These are phyloP conservation scores for Danio rerio DNA, from an alignment of 2,113 vertebrate genomes.

Conservation along the genomic window DNA sequence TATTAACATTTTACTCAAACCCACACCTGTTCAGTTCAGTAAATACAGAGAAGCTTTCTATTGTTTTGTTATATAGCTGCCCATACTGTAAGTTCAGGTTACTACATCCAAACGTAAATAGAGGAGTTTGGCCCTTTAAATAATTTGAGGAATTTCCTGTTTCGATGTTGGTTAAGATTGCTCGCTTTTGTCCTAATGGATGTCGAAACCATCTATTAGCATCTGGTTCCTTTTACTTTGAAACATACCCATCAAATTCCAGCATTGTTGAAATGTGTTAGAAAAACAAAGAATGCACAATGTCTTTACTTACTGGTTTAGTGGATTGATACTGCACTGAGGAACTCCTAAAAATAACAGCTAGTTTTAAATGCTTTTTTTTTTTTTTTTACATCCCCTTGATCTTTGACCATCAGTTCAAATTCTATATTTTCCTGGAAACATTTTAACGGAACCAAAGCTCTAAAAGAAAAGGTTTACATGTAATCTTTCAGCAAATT, in stretches of 20 bases:
- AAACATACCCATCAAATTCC: background rate
- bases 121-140: background rate
- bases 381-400: background rate
- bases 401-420: background rate
- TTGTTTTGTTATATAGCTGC: no score
- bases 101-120: conserved; percentile 11
- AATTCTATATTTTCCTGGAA: background rate
- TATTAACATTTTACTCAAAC: no score
- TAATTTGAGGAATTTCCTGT: background rate
- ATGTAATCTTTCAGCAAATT: background rate
- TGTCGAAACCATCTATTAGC: conserved; percentile 13
- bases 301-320: background rate
- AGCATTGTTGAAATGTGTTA: background rate
- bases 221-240: conserved; percentile 14
- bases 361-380: background rate
- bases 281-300: background rate
- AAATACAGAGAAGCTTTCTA: no score
- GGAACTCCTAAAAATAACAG: background rate
- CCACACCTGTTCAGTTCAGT: no score
- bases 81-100: background rate
- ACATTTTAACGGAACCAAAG: background rate
- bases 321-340: background rate
- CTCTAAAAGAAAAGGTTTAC: background rate
- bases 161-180: background rate
- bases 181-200: conserved; percentile 3